These are phyloP conservation scores for Meloidogyne floridensis DNA, from an alignment of 1,140 invertebrate species.

Conservation along the genomic window DNA sequence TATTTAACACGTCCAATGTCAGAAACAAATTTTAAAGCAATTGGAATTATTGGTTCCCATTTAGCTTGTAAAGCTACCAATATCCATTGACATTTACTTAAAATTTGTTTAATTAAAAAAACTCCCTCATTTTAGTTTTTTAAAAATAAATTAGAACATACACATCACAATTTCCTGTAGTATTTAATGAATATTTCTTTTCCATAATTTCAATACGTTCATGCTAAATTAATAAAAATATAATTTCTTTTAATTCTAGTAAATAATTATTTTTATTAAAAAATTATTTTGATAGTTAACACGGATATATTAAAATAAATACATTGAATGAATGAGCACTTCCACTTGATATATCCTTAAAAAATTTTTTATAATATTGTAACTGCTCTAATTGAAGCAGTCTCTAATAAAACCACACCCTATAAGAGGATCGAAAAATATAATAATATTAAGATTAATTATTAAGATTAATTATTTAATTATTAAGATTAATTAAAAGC, in stretches of 20 bases:
- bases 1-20: constrained; percentile 1
- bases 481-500: too few species aligned
- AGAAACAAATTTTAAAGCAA: constrained; percentile 4
- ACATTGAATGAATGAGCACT: not conserved
- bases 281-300: too few species aligned
- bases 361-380: not conserved
- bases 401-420: too few species aligned
- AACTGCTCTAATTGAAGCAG: too few species aligned
- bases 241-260: too few species aligned
- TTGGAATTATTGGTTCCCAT: constrained; percentile 8
- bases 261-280: too few species aligned
- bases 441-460: too few species aligned
- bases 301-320: not conserved
- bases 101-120: not conserved
- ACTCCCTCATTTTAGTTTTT: not conserved
- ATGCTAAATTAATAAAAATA: not conserved
- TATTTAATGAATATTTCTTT: not conserved
- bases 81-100: constrained; percentile 5
- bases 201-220: not conserved
- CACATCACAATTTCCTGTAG: not conserved
- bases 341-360: not conserved
- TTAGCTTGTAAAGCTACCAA: constrained; percentile 1
- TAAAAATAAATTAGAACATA: not conserved
- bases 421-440: too few species aligned
- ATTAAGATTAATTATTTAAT: too few species aligned